A percentile compares a stretch with the other conserved stretches of the same genome.
Evolutionary conservation across 2,888 invertebrate genomes (phyloP).

Genomic region (Adineta ricciae): DNA sequence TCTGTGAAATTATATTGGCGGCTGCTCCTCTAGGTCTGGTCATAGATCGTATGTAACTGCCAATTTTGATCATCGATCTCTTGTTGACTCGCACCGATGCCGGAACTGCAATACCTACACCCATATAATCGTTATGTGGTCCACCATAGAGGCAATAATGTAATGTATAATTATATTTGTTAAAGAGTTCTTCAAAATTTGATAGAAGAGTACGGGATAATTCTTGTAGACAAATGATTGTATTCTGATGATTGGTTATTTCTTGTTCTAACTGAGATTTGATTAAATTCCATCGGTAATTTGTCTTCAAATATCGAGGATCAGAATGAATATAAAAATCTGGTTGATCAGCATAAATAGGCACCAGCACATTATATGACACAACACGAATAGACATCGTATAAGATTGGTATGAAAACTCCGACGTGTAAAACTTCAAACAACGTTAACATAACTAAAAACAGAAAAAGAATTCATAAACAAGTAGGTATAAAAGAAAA

Average conservation of each 20-base stretch:
- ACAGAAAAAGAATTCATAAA: too few species aligned
- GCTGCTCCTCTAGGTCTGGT: neutral
- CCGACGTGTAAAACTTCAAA: too few species aligned
- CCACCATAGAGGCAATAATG: neutral
- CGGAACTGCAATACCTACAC: neutral
- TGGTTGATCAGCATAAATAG: neutral
- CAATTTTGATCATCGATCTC: neutral
- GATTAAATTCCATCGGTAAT: conserved; percentile 1
- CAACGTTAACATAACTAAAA: too few species aligned
- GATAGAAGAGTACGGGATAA: neutral
- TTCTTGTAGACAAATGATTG: neutral
- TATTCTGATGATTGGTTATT: neutral
- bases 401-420: neutral
- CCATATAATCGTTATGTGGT: neutral
- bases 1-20: neutral
- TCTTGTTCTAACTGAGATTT: neutral
- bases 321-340: neutral
- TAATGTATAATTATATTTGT: neutral
- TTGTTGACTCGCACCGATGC: neutral
- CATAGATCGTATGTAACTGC: neutral
- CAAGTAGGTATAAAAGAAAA: too few species aligned
- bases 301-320: neutral
- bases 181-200: neutral
- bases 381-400: neutral
- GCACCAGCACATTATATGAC: neutral